Conservation (phyloP, 1,140 invertebrate genomes). For the Panagrolaimus sp. region DNA sequence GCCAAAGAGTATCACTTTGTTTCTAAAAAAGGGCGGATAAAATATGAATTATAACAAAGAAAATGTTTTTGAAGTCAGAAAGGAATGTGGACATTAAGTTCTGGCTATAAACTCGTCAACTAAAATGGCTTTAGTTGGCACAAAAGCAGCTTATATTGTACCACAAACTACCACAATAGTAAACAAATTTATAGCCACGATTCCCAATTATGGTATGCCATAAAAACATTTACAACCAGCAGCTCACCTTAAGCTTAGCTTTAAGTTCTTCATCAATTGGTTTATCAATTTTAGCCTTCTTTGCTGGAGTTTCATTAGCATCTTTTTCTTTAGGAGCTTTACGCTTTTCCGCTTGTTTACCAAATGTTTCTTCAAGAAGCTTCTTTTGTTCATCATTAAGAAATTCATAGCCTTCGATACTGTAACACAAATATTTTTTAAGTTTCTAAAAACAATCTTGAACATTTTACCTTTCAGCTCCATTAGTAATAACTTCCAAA, state of each 20-base stretch:
- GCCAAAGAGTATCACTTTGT: conserved; percentile 44
- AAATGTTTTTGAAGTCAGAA: no score
- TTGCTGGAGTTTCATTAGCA: conserved; percentile 15
- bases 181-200: no score
- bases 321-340: conserved; percentile 34
- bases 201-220: no score
- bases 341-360: conserved; percentile 60
- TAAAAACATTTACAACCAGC: background rate
- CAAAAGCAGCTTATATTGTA: no score
- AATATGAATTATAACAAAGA: conserved; percentile 11
- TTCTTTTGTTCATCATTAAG: conserved; percentile 72
- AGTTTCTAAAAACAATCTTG: conserved; percentile 22
- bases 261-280: conserved; percentile 5
- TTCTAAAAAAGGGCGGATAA: no score
- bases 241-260: conserved; percentile 24
- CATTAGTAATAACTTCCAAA: background rate
- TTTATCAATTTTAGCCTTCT: conserved; percentile 57
- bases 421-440: conserved; percentile 38
- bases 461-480: conserved; percentile 22
- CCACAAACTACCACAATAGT: no score
- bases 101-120: no score
- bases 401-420: conserved; percentile 70
- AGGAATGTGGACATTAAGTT: no score
- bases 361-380: conserved; percentile 67
- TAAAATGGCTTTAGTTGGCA: no score